Evolutionary conservation across 53 echinoderm and acorn worm species (phyloP).

Genomic region (Apostichopus leukothele): DNA sequence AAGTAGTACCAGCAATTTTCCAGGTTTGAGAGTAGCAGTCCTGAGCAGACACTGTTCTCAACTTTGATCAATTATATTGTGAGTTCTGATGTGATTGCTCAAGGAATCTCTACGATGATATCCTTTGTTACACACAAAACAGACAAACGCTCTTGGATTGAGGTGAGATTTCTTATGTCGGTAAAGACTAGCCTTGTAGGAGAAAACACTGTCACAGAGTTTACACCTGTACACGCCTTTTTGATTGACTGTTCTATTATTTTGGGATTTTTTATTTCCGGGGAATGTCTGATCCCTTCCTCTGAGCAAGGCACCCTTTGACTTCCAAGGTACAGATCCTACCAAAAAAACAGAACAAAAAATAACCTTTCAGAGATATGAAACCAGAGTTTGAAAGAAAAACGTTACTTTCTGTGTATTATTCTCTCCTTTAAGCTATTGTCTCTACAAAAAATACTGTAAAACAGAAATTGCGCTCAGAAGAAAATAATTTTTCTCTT

Average conservation of each 20-base stretch:
- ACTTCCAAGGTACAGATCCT: neutral
- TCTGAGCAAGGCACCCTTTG: neutral
- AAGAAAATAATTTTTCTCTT: too few species aligned
- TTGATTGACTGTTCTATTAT: neutral
- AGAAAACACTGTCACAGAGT: neutral
- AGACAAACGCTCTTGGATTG: neutral
- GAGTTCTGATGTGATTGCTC: neutral
- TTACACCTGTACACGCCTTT: neutral
- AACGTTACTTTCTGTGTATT: too few species aligned
- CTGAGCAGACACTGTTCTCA: too few species aligned
- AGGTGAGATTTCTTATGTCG: conserved; percentile 11
- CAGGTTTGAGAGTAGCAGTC: too few species aligned
- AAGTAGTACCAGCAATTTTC: too few species aligned
- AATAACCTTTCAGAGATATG: neutral
- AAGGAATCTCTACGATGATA: conserved; percentile 1
- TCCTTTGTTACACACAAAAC: conserved; percentile 10
- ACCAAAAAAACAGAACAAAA: conserved; percentile 29
- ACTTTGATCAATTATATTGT: neutral
- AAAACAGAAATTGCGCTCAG: too few species aligned
- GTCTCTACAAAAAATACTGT: too few species aligned
- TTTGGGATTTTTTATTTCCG: neutral
- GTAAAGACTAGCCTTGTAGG: neutral
- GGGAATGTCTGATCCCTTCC: neutral
- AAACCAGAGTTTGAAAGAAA: too few species aligned
- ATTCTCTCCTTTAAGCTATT: too few species aligned